Conservation (phyloP, 2,113 vertebrate genomes). For the Antennarius striatus region DNA sequence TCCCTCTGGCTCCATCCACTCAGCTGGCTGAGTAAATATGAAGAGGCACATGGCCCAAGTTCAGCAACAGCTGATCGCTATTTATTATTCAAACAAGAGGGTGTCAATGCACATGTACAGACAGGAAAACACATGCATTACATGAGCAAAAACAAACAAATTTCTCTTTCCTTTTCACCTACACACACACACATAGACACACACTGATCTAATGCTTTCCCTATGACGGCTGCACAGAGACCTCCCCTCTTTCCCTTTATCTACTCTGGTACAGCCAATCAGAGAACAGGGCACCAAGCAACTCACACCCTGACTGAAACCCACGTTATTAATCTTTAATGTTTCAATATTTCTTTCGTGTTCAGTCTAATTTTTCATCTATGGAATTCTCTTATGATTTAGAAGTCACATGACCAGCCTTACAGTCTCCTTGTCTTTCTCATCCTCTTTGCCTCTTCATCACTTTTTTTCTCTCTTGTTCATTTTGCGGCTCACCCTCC, state of each 20-base stretch:
- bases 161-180: slow-evolving; percentile 20
- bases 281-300: slow-evolving; percentile 25
- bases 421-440: slow-evolving; percentile 9
- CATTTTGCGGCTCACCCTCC: slow-evolving; percentile 28
- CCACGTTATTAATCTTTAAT: slow-evolving; percentile 11
- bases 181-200: slow-evolving; percentile 10
- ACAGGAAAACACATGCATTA: slow-evolving; percentile 29
- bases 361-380: neutral
- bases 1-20: slow-evolving; percentile 12
- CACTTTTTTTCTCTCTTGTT: slow-evolving; percentile 16
- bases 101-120: slow-evolving; percentile 39
- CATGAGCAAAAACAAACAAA: slow-evolving; percentile 34
- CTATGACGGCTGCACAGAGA: slow-evolving; percentile 26
- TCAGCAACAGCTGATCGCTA: slow-evolving; percentile 58
- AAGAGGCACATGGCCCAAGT: slow-evolving; percentile 53
- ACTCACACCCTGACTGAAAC: slow-evolving; percentile 10
- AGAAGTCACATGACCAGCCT: slow-evolving; percentile 14
- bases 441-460: slow-evolving; percentile 38
- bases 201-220: slow-evolving; percentile 17
- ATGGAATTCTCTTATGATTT: neutral
- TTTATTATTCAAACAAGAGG: slow-evolving; percentile 62
- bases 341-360: slow-evolving; percentile 10
- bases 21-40: slow-evolving; percentile 32
- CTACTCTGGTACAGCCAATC: slow-evolving; percentile 25
- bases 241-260: slow-evolving; percentile 44